Base-by-base conservation (phyloP, 2,113 vertebrate genomes). In the Nanger granti region DNA sequence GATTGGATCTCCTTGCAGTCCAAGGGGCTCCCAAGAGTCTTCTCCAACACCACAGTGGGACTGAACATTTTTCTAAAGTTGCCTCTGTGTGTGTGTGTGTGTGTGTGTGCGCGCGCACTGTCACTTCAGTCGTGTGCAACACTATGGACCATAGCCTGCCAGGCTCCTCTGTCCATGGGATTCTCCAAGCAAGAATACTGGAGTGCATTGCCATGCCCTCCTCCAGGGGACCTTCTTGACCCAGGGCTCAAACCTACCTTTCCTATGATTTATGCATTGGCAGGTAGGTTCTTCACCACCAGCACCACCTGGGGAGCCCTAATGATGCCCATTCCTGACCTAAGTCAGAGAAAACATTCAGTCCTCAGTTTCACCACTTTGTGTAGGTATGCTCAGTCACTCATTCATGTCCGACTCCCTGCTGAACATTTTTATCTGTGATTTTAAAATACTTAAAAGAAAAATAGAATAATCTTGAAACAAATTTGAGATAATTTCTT, bases 61-160 rank as follows among this genome's bases (percentile, higher is more conserved):
- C 2, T 22, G 18, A 37, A 69, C 66, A 37, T n/a, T 69, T 69
- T 69, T 37, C 66, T 69, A 37, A 69, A 37, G 66, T 69, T 69
- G 18, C 8, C 1, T 6, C 0, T 37, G 4, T 73, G 9, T 73
- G 66, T 69, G 69, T 73, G n/a, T 73, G n/a, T 73, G 66, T 24
- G n/a, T 73, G 34, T 69, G 64, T 69, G 59, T 3, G 1, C 3
- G 2, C 3, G 7, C n/a, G 12, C 6, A 0, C 37, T 26, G 37
- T 26, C 22, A 41, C 69, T 41, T 76, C 37, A 41, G 69, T 76
- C 0, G 0, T 76, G 22, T 7, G 20, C 69, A 76, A 76, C 69
- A 24, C 69, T 41, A 26, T 76, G 22, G 69, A 7, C 22, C n/a
- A 41, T 41, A 41, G 37, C 69, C 22, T 13, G 69, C 69, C 37